Base-by-base conservation (phyloP, 1,140 invertebrate species). In the Euborellia annulipes region DNA sequence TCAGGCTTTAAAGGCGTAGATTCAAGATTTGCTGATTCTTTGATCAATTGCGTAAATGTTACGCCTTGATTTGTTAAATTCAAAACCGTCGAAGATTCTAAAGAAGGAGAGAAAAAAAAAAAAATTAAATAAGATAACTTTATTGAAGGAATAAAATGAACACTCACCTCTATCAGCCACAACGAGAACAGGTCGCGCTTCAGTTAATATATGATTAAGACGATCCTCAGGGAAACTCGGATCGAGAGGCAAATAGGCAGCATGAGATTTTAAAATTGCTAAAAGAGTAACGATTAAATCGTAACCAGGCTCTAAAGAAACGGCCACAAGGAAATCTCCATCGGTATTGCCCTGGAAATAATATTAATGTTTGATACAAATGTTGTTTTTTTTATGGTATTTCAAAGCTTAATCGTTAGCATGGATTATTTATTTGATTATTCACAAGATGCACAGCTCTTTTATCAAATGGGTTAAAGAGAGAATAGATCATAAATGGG, bases 221-320 rank as follows among this genome's bases (percentile, higher is more conserved):
- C 86, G 70, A 16, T 73, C 70, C 13, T 68, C 69, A 0, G 85
- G 84, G 54, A 86, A 85, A 39, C 71, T 73, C 1, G 75, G 70
- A 57, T 89, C 85, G 43, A 90, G 65, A 0, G 86, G 85, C 23
- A 91, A 60, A 60, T 89, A 91, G 0, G 83, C 78, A 36, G 79
- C 80, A 0, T 85, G 85, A 0, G 76, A 66, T 68, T 90, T 91
- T 70, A 82, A 75, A 36, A 84, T 76, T 9, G 80, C 75, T 44
- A 89, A 57, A 18, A 91, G 60, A 0, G 73, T 63, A 0, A 73
- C 64, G 1, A 88, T 69, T 17, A 88, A 68, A 16, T 72, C 69
- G 52, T 84, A 75, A 9, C 76, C 73, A 0, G 85, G 82, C 45
- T 75, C 71, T 69, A 89, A 74, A 54, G 76, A 82, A 0, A 90